Evolutionary conservation across 2,888 invertebrate genomes (phyloP).

Genomic region (Agrotis exclamationis): DNA sequence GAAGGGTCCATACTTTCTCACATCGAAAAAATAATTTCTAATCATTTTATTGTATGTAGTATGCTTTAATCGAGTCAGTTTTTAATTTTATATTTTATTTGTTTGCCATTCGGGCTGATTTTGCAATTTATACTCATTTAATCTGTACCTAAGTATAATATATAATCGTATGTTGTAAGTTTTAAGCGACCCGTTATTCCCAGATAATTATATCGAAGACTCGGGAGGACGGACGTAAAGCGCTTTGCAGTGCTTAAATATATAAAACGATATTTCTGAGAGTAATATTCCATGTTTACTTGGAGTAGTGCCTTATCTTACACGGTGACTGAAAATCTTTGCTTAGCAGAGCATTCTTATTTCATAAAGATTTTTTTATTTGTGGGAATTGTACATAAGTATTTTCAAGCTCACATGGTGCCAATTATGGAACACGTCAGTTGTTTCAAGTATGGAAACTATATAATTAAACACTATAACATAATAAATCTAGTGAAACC

Average conservation of each 20-base stretch:
- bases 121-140: conserved; percentile 61
- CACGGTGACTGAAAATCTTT: conserved; percentile 57
- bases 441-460: conserved; percentile 54
- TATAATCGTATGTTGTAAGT: conserved; percentile 64
- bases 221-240: conserved; percentile 79
- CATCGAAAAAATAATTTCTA: conserved; percentile 55
- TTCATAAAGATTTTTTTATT: conserved; percentile 46
- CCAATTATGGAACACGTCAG: conserved; percentile 71
- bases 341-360: conserved; percentile 52
- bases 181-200: conserved; percentile 82
- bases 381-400: conserved; percentile 72
- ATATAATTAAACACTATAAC: conserved; percentile 42
- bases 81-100: conserved; percentile 58
- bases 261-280: conserved; percentile 53
- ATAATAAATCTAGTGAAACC: conserved; percentile 75
- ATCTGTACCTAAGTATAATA: conserved; percentile 61
- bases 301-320: conserved; percentile 53
- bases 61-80: conserved; percentile 64
- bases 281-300: conserved; percentile 44
- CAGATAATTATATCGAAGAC: conserved; percentile 71
- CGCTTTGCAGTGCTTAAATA: conserved; percentile 76
- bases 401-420: conserved; percentile 78
- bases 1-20: conserved; percentile 59
- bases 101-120: conserved; percentile 54
- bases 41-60: conserved; percentile 49